Conservation (phyloP, 2,888 invertebrate species). For the Germaria angustata region DNA sequence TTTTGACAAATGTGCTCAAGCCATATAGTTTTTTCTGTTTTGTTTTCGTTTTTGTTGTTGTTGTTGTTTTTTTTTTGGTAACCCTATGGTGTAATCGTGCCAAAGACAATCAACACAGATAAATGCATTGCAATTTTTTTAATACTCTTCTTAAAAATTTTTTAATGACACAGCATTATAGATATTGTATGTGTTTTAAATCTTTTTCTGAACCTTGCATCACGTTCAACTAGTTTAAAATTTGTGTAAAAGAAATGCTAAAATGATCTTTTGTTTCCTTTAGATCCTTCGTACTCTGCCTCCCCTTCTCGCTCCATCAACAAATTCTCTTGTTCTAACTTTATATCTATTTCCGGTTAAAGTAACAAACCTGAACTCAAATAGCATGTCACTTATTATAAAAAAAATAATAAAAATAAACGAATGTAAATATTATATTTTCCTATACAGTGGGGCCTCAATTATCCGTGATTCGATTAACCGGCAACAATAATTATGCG, state of each 20-base stretch:
- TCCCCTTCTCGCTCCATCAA: not conserved
- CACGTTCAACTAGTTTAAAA: conserved; percentile 46
- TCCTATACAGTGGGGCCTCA: no score
- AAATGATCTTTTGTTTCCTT: not conserved
- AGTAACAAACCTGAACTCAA: conserved; percentile 23
- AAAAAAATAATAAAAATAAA: no score
- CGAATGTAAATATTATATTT: no score
- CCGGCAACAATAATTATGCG: no score
- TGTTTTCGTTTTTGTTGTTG: not conserved
- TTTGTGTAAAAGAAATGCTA: not conserved
- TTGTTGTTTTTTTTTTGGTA: no score
- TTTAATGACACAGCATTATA: conserved; percentile 18
- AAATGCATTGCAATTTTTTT: not conserved
- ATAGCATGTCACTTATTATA: conserved; percentile 7
- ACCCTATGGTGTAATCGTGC: conserved; percentile 41
- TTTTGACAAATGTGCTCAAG: conserved; percentile 17
- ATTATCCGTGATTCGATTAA: no score
- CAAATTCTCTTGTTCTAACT: not conserved
- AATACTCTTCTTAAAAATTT: conserved; percentile 10
- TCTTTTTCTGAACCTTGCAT: conserved; percentile 5
- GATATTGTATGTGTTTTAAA: conserved; percentile 8
- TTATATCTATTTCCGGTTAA: conserved; percentile 43
- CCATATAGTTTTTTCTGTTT: no score
- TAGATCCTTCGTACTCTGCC: not conserved
- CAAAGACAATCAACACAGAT: conserved; percentile 4